Base-by-base conservation (phyloP, 2,888 invertebrate genomes). In the Argyresthia albistria region DNA sequence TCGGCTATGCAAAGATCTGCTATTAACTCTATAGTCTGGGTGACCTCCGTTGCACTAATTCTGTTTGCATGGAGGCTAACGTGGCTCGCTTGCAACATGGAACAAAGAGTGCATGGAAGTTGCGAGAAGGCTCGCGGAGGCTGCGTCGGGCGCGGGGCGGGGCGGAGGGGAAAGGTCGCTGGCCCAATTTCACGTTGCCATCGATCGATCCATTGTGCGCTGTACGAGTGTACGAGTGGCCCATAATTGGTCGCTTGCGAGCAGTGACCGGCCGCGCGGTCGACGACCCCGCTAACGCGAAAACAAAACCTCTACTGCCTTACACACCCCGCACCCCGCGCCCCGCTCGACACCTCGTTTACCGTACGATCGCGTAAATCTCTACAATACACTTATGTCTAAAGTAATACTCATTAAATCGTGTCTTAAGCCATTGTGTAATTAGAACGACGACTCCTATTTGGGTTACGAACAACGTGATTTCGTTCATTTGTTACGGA, bases 191-290 rank as follows among this genome's bases (percentile, higher is more conserved):
- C 67, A 78, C 73, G 73, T 70, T 76, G 81, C 84, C 86, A 87
- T 87, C 87, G 87, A 87, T 87, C 87, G 87, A 87, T 87, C 87
- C 86, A 87, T 87, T 87, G 87, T 87, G 78, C 80, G 82, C 74
- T 82, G 83, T 83, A 76, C 86, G 25, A 25, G 25, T 25, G 83
- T 82, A 75, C 86, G 84, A 87, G 84, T 87, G 86, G 84, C 86
- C 84, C 87, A 86, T 87, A 86, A 87, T 87, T 87, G 86, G 86
- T 81, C 80, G 79, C 78, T 11, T 79, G 80, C 79, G 84, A 83
- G 78, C 87, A 86, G 70, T 83, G 84, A 87, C 87, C 87, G 87
- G 67, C 78, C 78, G 74, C 60, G 67, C 78, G 83, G 83, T 77
- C 84, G 68, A 66, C 71, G 84, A 83, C 81, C 82, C 63, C 66